Evolutionary conservation across 2,797 vertebrate genomes (phyloP).

Genomic region (Picus viridis): DNA sequence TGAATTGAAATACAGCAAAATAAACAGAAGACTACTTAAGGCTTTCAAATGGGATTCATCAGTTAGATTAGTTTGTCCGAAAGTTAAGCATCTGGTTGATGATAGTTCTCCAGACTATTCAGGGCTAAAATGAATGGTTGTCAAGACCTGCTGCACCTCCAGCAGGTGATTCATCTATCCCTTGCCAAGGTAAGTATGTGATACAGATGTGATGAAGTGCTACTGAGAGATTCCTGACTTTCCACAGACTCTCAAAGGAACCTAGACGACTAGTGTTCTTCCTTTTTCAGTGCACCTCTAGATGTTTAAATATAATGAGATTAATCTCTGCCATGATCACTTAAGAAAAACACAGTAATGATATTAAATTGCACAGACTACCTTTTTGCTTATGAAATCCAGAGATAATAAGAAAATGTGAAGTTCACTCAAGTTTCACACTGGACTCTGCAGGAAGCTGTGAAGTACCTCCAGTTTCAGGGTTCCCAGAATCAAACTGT

Average conservation of each 20-base stretch:
- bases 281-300: slow-evolving; percentile 26
- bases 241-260: neutral
- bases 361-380: neutral
- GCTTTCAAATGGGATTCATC: slow-evolving; percentile 33
- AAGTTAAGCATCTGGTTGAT: slow-evolving; percentile 38
- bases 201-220: slow-evolving; percentile 46
- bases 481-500: neutral
- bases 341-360: slow-evolving; percentile 3
- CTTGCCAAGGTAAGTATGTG: slow-evolving; percentile 11
- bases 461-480: neutral
- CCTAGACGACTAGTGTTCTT: neutral
- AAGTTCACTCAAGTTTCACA: neutral
- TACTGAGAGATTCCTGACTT: slow-evolving; percentile 27
- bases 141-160: neutral
- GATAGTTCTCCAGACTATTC: slow-evolving; percentile 20
- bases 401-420: neutral
- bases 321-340: neutral
- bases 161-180: slow-evolving; percentile 44
- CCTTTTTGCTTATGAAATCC: neutral
- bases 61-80: neutral
- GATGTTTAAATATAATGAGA: neutral
- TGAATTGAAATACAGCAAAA: neutral
- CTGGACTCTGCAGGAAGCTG: neutral
- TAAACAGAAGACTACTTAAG: neutral
- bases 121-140: slow-evolving; percentile 13